These are phyloP conservation scores for Glyphotaelius pellucidus DNA, from an alignment of 2,888 invertebrate species.

Conservation along the genomic window DNA sequence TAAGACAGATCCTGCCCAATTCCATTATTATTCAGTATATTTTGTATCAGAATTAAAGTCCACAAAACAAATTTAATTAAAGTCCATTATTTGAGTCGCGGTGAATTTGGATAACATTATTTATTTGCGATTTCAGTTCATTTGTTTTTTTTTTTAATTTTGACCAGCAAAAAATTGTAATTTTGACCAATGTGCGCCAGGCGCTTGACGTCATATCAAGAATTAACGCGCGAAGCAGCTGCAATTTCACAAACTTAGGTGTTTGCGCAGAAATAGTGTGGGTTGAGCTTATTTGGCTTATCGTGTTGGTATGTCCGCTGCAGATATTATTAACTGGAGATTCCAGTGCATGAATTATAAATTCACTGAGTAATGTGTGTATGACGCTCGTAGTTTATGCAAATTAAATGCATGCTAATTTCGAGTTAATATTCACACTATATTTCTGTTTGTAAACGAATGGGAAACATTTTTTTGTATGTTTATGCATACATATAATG, in stretches of 20 bases:
- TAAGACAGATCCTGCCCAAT: too few species aligned
- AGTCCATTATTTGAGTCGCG: too few species aligned
- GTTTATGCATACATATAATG: too few species aligned
- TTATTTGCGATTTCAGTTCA: too few species aligned
- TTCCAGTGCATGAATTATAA: background rate
- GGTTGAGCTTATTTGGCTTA: background rate
- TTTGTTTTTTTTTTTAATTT: too few species aligned
- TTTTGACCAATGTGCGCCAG: background rate
- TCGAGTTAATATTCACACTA: background rate
- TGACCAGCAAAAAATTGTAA: background rate
- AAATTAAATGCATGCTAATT: constrained; percentile 2
- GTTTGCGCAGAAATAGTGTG: background rate
- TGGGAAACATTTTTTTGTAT: background rate
- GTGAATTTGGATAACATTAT: too few species aligned
- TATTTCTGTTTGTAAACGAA: background rate
- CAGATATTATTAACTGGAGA: constrained; percentile 2
- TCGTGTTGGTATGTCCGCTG: background rate
- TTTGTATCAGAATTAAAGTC: too few species aligned
- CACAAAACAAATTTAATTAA: too few species aligned
- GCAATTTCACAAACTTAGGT: constrained; percentile 2
- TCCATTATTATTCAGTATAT: too few species aligned
- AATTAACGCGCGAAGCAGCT: background rate
- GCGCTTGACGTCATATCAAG: constrained; percentile 12
- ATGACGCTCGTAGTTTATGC: background rate
- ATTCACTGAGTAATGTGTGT: background rate